These are phyloP conservation scores for Ceryle rudis DNA, from an alignment of 2,797 vertebrate genomes.

Conservation along the genomic window DNA sequence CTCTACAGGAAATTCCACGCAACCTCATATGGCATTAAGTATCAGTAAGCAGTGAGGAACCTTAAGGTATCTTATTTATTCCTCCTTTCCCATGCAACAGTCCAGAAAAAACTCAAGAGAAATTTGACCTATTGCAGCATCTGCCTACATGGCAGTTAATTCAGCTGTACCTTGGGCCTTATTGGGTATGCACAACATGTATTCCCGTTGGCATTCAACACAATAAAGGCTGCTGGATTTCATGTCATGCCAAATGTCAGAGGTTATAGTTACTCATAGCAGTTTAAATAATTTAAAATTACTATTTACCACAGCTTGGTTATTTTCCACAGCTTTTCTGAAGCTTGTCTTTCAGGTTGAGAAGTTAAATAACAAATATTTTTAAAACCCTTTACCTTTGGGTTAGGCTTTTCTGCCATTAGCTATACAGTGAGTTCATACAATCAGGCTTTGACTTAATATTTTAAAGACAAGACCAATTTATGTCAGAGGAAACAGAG, in stretches of 20 bases:
- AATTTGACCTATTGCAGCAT: background rate
- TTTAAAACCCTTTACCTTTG: background rate
- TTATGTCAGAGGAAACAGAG: background rate
- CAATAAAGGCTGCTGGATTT: background rate
- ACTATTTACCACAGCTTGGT: background rate
- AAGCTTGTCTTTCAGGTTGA: background rate
- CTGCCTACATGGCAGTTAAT: background rate
- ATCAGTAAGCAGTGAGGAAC: background rate
- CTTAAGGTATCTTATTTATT: background rate
- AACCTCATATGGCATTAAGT: background rate
- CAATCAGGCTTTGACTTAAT: background rate
- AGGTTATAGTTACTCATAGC: background rate
- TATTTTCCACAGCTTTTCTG: background rate
- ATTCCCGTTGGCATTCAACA: background rate
- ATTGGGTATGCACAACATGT: background rate
- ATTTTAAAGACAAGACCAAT: background rate
- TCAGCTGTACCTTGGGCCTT: background rate
- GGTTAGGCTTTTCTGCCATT: background rate
- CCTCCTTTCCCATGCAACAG: background rate
- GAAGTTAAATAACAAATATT: background rate
- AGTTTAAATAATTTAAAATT: background rate
- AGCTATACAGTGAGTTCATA: background rate
- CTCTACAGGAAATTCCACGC: accelerated
- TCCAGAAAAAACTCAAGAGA: background rate
- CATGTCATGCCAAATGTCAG: background rate